These are phyloP conservation scores for Xanthorhoe spadicearia DNA, from an alignment of 2,888 invertebrate species.

Conservation along the genomic window DNA sequence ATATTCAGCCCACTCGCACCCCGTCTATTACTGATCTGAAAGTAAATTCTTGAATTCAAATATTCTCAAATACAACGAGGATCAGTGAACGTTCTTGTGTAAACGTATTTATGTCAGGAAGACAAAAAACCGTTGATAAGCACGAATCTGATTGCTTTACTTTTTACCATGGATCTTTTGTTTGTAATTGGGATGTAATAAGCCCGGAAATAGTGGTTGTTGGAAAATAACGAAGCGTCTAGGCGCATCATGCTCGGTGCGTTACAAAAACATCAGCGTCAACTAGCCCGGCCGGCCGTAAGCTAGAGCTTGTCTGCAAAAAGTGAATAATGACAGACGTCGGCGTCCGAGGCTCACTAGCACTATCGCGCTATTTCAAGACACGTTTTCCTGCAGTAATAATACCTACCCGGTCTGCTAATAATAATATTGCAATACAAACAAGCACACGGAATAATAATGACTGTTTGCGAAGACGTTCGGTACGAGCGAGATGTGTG, in stretches of 20 bases:
- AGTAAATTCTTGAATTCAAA: conserved; percentile 39
- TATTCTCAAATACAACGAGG: conserved; percentile 19
- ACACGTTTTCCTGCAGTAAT: conserved; percentile 75
- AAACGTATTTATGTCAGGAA: conserved; percentile 29
- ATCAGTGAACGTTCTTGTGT: conserved; percentile 34
- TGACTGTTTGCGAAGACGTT: conserved; percentile 53
- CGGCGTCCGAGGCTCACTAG: conserved; percentile 57
- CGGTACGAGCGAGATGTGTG: conserved; percentile 48
- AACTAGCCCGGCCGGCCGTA: conserved; percentile 60
- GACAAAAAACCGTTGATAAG: conserved; percentile 38
- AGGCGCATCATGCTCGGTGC: conserved; percentile 58
- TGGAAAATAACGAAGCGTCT: conserved; percentile 70
- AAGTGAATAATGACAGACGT: conserved; percentile 71
- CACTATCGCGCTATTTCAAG: conserved; percentile 76
- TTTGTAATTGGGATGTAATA: conserved; percentile 47
- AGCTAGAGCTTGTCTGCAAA: conserved; percentile 57
- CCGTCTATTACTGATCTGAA: conserved; percentile 1
- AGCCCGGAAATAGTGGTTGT: conserved; percentile 65
- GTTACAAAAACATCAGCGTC: conserved; percentile 67
- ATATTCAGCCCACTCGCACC: conserved; percentile 26
- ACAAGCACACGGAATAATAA: conserved; percentile 53
- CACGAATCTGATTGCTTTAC: conserved; percentile 44
- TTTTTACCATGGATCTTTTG: conserved; percentile 42
- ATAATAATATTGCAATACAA: conserved; percentile 61
- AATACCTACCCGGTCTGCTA: conserved; percentile 62